Evolutionary conservation across 2,888 invertebrate species (phyloP).

Genomic region (Yponomeuta plumbellus): DNA sequence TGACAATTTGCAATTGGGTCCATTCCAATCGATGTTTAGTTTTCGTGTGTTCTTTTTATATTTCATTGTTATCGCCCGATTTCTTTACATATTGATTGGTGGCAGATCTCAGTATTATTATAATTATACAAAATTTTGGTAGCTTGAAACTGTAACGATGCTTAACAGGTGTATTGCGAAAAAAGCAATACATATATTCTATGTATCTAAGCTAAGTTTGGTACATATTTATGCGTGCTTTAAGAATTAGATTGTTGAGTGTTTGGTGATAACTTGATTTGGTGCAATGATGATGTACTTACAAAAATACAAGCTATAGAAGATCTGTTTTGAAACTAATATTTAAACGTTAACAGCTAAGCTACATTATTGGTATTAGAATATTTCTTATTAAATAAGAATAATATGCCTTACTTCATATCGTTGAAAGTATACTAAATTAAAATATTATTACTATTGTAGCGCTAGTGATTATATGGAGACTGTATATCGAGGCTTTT

Average conservation of each 20-base stretch:
- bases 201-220: not conserved
- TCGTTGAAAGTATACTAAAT: slow-evolving; percentile 72
- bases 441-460: slow-evolving; percentile 33
- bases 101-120: slow-evolving; percentile 44
- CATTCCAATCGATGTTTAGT: slow-evolving; percentile 54
- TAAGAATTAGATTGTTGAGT: not conserved
- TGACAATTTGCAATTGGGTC: not conserved
- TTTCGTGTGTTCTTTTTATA: slow-evolving; percentile 26
- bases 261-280: not conserved
- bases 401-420: slow-evolving; percentile 72
- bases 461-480: slow-evolving; percentile 28
- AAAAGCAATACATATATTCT: not conserved
- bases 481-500: slow-evolving; percentile 61
- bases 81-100: slow-evolving; percentile 27
- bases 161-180: not conserved
- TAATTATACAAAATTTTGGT: slow-evolving; percentile 29
- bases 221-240: slow-evolving; percentile 13
- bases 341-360: not conserved
- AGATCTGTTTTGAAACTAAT: not conserved
- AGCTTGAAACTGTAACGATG: not conserved
- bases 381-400: slow-evolving; percentile 71
- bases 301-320: not conserved
- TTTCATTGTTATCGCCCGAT: slow-evolving; percentile 20
- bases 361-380: slow-evolving; percentile 10
- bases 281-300: not conserved